Base-by-base conservation (phyloP, 2,797 vertebrate genomes). In the Clarias laeviceps region DNA sequence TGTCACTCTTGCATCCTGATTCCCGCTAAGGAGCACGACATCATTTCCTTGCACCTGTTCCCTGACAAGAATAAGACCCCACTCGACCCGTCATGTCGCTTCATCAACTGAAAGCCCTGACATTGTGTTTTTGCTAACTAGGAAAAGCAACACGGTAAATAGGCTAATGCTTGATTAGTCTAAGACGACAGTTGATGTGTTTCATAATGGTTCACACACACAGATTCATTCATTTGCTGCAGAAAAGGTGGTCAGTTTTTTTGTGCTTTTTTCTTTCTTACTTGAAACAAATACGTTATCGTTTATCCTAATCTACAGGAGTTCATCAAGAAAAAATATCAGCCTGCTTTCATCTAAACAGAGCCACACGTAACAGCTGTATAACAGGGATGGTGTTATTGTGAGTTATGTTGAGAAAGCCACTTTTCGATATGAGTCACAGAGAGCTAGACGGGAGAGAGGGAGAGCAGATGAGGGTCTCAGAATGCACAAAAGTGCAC, bases 31-130 rank as follows among this genome's bases (percentile, higher is more conserved):
- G 74, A 85, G 70, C 81, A 70, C 77, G 81, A 83, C 45, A 82
- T 77, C 34, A 11, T 56, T 79, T 73, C 61, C 86, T 79, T 24
- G n/a, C 82, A 77, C 84, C 88, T 88, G 88, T 82, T 89, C 82
- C 82, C 80, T 83, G 62, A 86, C 29, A 37, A 87, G 86, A 77
- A 76, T 17, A 61, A 83, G 82, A 29, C 64, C 86, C 62, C 64
- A 20, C 59, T 76, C 32, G 80, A 83, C 54, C 85, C 24, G 64
- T 50, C 9, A 54, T 54, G 27, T 70, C 22, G 81, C 45, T 80
- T 66, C 32, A 4, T 24, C 78, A 72, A 1, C 27, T 4, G 24
- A 64, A 59, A 34, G 57, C 56, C n/a, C 45, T 24, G 54, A 18
- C 8, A 8, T 15, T 40, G 34, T 72, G 79, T 61, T 62, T 76